phyloP scores from a whole-genome alignment of 2,113 vertebrate genomes.

The Dolichallabes microphthalmus region DNA sequence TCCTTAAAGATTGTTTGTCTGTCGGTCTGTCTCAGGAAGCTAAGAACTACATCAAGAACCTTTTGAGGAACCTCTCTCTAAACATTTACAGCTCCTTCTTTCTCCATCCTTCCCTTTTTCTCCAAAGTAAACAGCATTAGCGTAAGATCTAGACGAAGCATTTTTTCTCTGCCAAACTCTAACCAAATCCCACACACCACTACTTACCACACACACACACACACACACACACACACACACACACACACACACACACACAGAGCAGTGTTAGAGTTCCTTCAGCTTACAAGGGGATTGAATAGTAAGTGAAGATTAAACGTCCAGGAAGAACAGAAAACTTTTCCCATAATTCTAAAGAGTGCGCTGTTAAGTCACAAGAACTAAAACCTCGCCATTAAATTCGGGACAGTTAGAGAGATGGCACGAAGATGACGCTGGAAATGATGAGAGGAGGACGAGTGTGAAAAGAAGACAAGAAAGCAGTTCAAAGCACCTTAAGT shows the following conservation, averaged over 20 bases:
- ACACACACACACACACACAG: not conserved
- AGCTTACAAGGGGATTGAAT: not conserved
- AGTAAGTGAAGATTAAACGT: not conserved
- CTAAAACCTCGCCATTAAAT: not conserved
- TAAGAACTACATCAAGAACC: not conserved
- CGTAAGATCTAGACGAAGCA: not conserved
- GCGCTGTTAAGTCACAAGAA: not conserved
- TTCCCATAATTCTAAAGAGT: not conserved
- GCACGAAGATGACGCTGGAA: not conserved
- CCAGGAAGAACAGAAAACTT: not conserved
- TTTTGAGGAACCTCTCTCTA: not conserved
- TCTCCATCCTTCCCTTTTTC: conserved; percentile 15
- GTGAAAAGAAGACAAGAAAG: not conserved
- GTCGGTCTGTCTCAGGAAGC: not conserved
- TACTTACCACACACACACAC: not conserved
- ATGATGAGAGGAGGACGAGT: not conserved
- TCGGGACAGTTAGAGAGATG: not conserved
- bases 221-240: conserved; percentile 1
- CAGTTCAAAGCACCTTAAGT: not conserved
- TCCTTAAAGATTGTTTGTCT: not conserved
- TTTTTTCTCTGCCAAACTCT: not conserved
- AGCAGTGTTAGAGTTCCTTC: not conserved
- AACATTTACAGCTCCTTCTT: not conserved
- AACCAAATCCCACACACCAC: not conserved
- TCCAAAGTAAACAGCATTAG: conserved; percentile 22